These are phyloP conservation scores for Protophormia terraenovae DNA, from an alignment of 2,888 invertebrate species.

Conservation along the genomic window DNA sequence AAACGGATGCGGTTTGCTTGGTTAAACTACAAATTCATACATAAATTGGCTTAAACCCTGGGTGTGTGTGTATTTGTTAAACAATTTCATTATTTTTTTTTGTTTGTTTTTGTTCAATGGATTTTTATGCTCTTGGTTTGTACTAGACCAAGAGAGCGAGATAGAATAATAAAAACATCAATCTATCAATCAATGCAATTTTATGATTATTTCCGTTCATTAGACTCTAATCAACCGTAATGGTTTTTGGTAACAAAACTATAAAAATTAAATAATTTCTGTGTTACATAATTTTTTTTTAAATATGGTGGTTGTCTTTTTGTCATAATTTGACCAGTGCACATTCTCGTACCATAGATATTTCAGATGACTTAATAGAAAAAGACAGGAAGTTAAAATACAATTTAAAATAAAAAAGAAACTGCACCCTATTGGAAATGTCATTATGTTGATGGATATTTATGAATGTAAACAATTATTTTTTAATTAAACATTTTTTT, in stretches of 20 bases:
- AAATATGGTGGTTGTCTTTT: conserved; percentile 39
- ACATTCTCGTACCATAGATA: background rate
- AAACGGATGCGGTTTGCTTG: conserved; percentile 65
- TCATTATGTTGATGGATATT: too few species aligned
- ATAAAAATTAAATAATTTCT: conserved; percentile 25
- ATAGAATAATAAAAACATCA: conserved; percentile 60
- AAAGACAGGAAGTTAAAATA: conserved; percentile 41
- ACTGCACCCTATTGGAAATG: too few species aligned
- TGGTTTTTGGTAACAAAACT: conserved; percentile 53
- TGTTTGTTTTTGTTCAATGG: conserved; percentile 5
- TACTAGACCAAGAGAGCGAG: conserved; percentile 56
- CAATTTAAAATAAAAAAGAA: background rate
- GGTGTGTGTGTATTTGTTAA: conserved; percentile 37
- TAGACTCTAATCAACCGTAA: conserved; percentile 69
- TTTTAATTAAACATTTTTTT: too few species aligned
- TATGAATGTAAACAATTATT: too few species aligned
- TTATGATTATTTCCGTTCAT: conserved; percentile 71
- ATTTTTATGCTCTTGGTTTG: conserved; percentile 4
- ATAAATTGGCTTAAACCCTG: conserved; percentile 42
- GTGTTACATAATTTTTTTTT: background rate
- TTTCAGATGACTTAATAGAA: background rate
- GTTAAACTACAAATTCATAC: conserved; percentile 44
- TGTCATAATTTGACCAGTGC: conserved; percentile 54
- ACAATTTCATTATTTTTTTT: conserved; percentile 1
- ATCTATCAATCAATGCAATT: conserved; percentile 69